Evolutionary conservation across 1,140 invertebrate genomes (phyloP).

Genomic region (Apocrypta bakeri): DNA sequence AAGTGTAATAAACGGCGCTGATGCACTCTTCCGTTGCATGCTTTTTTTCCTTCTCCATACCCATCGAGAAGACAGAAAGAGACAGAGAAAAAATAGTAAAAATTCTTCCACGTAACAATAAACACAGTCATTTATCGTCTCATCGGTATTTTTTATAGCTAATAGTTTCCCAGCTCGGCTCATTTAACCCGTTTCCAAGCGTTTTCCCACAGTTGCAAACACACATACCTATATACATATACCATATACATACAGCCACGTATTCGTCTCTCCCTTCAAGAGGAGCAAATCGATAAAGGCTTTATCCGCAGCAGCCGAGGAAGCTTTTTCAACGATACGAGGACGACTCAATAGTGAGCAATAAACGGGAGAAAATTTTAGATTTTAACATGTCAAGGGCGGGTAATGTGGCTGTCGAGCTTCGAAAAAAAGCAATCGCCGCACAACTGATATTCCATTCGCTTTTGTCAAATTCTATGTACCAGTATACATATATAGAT

Average conservation of each 20-base stretch:
- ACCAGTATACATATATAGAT: too few species aligned
- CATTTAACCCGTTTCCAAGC: not conserved
- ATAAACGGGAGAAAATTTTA: slow-evolving; percentile 10
- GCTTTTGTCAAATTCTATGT: not conserved
- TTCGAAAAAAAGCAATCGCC: slow-evolving; percentile 9
- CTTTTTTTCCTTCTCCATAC: slow-evolving; percentile 16
- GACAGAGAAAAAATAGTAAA: not conserved
- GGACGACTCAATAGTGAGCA: not conserved
- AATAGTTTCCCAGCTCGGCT: slow-evolving; percentile 29
- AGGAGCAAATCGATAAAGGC: slow-evolving; percentile 8
- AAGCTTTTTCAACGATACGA: not conserved
- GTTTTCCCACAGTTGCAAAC: not conserved
- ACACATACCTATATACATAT: too few species aligned
- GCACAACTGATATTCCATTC: slow-evolving; percentile 2
- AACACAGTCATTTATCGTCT: slow-evolving; percentile 19
- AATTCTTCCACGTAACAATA: slow-evolving; percentile 1
- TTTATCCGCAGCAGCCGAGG: not conserved
- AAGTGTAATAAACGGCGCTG: not conserved
- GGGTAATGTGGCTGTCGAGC: slow-evolving; percentile 9
- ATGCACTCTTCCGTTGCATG: slow-evolving; percentile 12
- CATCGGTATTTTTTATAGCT: slow-evolving; percentile 27
- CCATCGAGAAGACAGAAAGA: too few species aligned
- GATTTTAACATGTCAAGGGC: not conserved
- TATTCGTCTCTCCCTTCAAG: not conserved
- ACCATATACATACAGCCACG: not conserved